A percentile compares a stretch with the other conserved stretches of the same genome.
Evolutionary conservation across 2,113 vertebrate genomes (phyloP).

Genomic region (Reinhardtius hippoglossoides): DNA sequence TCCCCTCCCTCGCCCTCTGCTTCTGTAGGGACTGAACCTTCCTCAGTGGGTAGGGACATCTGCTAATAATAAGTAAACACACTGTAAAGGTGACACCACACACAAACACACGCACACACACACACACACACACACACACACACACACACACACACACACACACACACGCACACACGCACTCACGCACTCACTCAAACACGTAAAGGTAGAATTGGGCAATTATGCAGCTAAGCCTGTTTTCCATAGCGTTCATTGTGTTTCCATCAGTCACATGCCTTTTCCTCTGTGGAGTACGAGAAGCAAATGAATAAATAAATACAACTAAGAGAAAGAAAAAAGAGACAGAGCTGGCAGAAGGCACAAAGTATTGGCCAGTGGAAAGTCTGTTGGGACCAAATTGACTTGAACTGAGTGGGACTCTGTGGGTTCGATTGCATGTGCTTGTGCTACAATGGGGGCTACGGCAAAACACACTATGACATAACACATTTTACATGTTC

Average conservation of each 20-base stretch:
- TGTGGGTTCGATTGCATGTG: slow-evolving; percentile 34
- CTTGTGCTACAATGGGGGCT: slow-evolving; percentile 3
- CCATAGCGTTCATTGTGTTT: slow-evolving; percentile 4
- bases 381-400: slow-evolving; percentile 27
- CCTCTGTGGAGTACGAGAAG: slow-evolving; percentile 12
- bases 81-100: slow-evolving; percentile 39
- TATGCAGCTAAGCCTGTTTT: slow-evolving; percentile 13
- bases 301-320: slow-evolving; percentile 12
- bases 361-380: slow-evolving; percentile 41
- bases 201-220: not conserved
- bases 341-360: slow-evolving; percentile 25
- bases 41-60: slow-evolving; percentile 31
- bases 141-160: not conserved
- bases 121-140: not conserved
- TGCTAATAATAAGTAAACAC: slow-evolving; percentile 57
- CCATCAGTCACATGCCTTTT: slow-evolving; percentile 6
- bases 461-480: not conserved
- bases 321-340: not conserved
- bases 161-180: slow-evolving; percentile 1
- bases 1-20: slow-evolving; percentile 2
- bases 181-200: slow-evolving; percentile 1
- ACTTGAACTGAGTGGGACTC: slow-evolving; percentile 13
- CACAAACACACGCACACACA: not conserved
- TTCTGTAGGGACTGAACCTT: slow-evolving; percentile 32
- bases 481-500: not conserved